phyloP scores from a whole-genome alignment of 2,888 invertebrate genomes.

The Oxyteleia sp. region DNA sequence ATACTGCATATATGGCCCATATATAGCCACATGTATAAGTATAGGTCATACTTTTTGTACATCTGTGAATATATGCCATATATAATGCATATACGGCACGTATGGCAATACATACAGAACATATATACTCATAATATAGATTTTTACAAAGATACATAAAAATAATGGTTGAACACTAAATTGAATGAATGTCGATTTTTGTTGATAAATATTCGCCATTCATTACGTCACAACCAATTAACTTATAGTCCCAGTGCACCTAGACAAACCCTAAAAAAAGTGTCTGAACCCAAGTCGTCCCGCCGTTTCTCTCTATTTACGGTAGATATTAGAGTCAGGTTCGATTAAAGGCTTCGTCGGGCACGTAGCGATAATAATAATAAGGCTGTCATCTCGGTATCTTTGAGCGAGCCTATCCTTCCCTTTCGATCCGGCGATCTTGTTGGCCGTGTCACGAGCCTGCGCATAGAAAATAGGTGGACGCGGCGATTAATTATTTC shows the following conservation, averaged over 20 bases:
- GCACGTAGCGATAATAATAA: slow-evolving; percentile 65
- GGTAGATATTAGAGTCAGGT: slow-evolving; percentile 26
- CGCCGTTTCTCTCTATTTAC: neutral
- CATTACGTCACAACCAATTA: neutral
- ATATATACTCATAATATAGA: too few relatives aligned
- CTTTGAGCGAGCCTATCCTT: slow-evolving; percentile 49
- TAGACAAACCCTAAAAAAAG: neutral
- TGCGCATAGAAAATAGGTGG: slow-evolving; percentile 73
- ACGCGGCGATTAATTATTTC: slow-evolving; percentile 74
- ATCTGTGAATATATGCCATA: too few relatives aligned
- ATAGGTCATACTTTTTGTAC: too few relatives aligned
- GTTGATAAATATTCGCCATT: too few relatives aligned
- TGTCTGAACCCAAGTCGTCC: neutral
- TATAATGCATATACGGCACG: too few relatives aligned
- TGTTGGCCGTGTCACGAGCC: slow-evolving; percentile 67
- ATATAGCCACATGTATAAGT: too few relatives aligned
- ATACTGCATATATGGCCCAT: too few relatives aligned
- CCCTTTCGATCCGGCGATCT: slow-evolving; percentile 59
- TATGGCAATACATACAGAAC: too few relatives aligned
- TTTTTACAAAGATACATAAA: too few relatives aligned
- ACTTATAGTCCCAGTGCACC: neutral
- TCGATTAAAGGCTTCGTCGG: slow-evolving; percentile 51
- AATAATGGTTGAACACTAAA: too few relatives aligned
- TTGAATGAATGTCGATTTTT: too few relatives aligned
- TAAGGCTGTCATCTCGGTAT: slow-evolving; percentile 66